Base-by-base conservation (phyloP, 2,113 vertebrate species). In the Etheostoma spectabile region DNA sequence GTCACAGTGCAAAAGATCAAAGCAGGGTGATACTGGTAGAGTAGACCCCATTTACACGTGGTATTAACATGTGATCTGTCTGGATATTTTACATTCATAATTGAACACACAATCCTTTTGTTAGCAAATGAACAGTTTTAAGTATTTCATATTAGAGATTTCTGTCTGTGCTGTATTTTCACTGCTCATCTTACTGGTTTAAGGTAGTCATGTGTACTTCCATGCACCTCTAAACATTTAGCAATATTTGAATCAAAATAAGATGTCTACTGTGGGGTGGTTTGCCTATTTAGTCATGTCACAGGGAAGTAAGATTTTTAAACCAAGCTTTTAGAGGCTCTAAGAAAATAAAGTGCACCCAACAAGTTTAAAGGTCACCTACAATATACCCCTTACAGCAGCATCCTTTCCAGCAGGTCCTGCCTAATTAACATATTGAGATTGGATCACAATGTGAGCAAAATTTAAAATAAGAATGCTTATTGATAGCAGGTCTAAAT, bases 21-120 rank as follows among this genome's bases (percentile, higher is more conserved):
- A 33, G n/a, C 27, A 42, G 14, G 30, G 38, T 63, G 15, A 63
- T 57, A 51, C 22, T 84, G 6, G 30, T 7, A 24, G 21, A 38
- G 15, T 2, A 33, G 8, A 73, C 15, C 5, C 8, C 1, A 22
- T 76, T 77, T 68, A 57, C 18, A 70, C n/a, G 4, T 76, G 53
- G 14, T 72, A 16, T 77, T 52, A 69, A 80, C 73, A 51, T 46
- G 13, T 12, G 4, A 38, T 71, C n/a, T 56, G 55, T 70, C 52
- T 57, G 42, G 63, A 67, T 48, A 51, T 66, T 2, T n/a, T 8
- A 18, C 49, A 22, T 49, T n/a, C 24, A n/a, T 15, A 35, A 21
- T 12, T 61, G 27, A 61, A 73, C 59, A 38, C 21, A 52, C 14
- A 24, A 13, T 48, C 52, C 30, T 35, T 33, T 16, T 42, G 38